These are phyloP conservation scores for Caenorhabditis zanzibari DNA, from an alignment of 2,888 invertebrate species.

Conservation along the genomic window DNA sequence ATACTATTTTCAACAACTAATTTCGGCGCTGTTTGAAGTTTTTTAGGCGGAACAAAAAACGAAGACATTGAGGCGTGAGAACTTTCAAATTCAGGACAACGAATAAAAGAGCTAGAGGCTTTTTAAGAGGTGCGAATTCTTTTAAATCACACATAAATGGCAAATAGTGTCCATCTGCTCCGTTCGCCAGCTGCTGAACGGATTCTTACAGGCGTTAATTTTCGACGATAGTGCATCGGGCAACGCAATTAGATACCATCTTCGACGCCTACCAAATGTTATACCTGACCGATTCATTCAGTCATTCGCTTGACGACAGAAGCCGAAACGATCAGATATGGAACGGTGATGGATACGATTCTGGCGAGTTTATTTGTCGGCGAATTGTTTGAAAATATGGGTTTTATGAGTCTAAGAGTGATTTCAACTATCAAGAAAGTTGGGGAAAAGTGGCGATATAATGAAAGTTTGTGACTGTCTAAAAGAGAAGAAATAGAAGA, in stretches of 20 bases:
- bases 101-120: background rate
- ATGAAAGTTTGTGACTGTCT: too few species aligned
- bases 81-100: slow-evolving; percentile 3
- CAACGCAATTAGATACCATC: slow-evolving; percentile 54
- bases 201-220: slow-evolving; percentile 12
- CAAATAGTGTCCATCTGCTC: slow-evolving; percentile 39
- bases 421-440: too few species aligned
- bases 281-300: slow-evolving; percentile 33
- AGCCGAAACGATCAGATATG: slow-evolving; percentile 32
- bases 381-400: background rate
- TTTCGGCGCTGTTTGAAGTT: slow-evolving; percentile 56
- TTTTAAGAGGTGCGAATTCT: background rate
- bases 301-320: slow-evolving; percentile 5
- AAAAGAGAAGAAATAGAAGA: too few species aligned
- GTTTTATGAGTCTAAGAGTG: slow-evolving; percentile 9
- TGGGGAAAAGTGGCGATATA: too few species aligned
- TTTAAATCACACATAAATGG: slow-evolving; percentile 17
- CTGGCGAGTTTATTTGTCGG: slow-evolving; percentile 23
- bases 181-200: slow-evolving; percentile 23
- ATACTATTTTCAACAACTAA: slow-evolving; percentile 26
- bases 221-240: background rate
- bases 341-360: slow-evolving; percentile 21
- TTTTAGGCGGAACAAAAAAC: slow-evolving; percentile 15
- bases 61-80: slow-evolving; percentile 23
- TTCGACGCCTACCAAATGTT: slow-evolving; percentile 6